Evolutionary conservation across 2,888 invertebrate genomes (phyloP).

Genomic region (Frankliniella fusca): DNA sequence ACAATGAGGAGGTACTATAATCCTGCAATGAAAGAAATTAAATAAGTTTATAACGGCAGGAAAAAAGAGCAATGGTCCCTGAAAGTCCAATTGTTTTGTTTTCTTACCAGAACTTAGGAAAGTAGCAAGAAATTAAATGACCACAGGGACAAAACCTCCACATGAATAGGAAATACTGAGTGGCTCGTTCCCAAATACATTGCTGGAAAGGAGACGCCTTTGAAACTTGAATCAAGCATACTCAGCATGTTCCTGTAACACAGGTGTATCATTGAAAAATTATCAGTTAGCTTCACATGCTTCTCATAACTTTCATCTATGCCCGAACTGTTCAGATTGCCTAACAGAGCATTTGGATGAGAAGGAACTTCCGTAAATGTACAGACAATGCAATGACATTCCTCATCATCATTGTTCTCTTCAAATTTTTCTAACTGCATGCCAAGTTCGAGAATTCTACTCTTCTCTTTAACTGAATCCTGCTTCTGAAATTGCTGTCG

Average conservation of each 20-base stretch:
- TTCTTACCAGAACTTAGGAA: conserved; percentile 6
- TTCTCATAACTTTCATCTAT: background rate
- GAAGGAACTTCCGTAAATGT: background rate
- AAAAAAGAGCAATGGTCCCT: too few relatives aligned
- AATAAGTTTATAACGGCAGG: background rate
- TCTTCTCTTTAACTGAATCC: background rate
- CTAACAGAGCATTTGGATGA: background rate
- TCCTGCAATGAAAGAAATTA: background rate
- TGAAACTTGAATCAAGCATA: background rate
- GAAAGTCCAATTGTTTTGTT: background rate
- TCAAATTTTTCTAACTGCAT: background rate
- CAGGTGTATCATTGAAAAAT: background rate
- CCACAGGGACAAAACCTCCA: background rate
- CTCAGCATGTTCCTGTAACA: conserved; percentile 1
- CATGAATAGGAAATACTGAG: background rate
- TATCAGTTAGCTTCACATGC: background rate
- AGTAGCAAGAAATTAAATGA: background rate
- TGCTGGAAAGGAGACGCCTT: background rate
- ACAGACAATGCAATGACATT: background rate
- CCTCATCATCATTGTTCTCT: background rate
- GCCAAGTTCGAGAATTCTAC: background rate
- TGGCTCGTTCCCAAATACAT: background rate
- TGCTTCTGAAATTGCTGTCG: background rate
- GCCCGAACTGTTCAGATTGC: background rate
- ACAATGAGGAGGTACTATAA: background rate